Conservation (phyloP, 1,140 invertebrate species). For the Ephestia elutella region DNA sequence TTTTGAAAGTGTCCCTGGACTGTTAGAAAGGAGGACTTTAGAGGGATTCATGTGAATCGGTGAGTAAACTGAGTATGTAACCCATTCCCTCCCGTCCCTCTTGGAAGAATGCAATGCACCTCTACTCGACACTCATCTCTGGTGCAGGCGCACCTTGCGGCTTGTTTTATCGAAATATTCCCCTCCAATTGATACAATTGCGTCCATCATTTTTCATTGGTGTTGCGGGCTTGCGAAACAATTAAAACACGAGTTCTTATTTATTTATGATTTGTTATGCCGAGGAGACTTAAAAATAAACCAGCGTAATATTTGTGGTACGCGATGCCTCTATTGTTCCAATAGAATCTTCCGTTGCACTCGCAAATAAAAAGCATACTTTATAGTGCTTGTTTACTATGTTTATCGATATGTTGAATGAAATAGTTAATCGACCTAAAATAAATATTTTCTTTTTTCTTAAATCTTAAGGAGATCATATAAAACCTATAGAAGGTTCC, state of each 20-base stretch:
- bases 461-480: no score
- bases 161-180: slow-evolving; percentile 17
- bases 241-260: not conserved
- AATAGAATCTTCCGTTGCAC: no score
- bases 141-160: slow-evolving; percentile 55
- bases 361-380: no score
- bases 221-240: not conserved
- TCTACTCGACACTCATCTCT: slow-evolving; percentile 33
- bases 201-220: not conserved
- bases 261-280: slow-evolving; percentile 1
- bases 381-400: no score
- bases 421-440: no score
- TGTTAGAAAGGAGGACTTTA: slow-evolving; percentile 23
- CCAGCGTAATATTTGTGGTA: not conserved
- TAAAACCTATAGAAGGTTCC: no score
- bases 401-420: no score
- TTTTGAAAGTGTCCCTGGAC: slow-evolving; percentile 36
- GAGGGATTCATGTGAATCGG: slow-evolving; percentile 33
- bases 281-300: not conserved
- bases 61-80: slow-evolving; percentile 64
- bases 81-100: slow-evolving; percentile 55
- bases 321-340: not conserved
- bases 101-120: slow-evolving; percentile 60
- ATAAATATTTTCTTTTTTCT: no score
- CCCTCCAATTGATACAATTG: slow-evolving; percentile 9